These are phyloP conservation scores for Ardeotis arabs DNA, from an alignment of 2,113 vertebrate species.

Conservation along the genomic window DNA sequence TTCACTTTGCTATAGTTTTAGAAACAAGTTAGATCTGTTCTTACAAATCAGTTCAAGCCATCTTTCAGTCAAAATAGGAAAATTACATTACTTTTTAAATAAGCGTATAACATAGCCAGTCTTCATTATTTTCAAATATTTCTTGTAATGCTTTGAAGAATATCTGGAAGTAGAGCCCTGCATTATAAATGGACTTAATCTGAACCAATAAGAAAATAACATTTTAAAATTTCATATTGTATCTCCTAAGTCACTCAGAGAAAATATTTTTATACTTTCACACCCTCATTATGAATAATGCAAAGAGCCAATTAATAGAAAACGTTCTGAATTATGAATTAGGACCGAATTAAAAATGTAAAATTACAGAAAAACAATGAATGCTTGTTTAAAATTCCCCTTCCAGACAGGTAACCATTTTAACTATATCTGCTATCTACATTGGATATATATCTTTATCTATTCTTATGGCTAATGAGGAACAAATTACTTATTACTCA, in stretches of 20 bases:
- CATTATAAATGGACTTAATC: conserved; percentile 7
- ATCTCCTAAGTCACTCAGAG: conserved; percentile 13
- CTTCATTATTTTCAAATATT: neutral
- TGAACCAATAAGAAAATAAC: neutral
- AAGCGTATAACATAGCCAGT: neutral
- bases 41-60: neutral
- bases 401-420: conserved; percentile 58
- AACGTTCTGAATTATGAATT: conserved; percentile 50
- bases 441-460: conserved; percentile 74
- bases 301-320: conserved; percentile 22
- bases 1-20: neutral
- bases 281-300: conserved; percentile 14
- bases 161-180: neutral
- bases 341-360: conserved; percentile 28
- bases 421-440: conserved; percentile 56
- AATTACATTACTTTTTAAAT: neutral
- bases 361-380: conserved; percentile 43
- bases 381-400: conserved; percentile 2
- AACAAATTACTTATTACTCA: conserved; percentile 84
- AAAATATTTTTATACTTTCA: conserved; percentile 38
- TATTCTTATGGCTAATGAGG: conserved; percentile 73
- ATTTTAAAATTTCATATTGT: neutral
- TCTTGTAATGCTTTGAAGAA: neutral
- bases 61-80: neutral
- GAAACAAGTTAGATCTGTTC: neutral